A percentile compares a stretch with the other conserved stretches of the same genome.
Evolutionary conservation across 2,797 vertebrate genomes (phyloP).

Genomic region (Ctenosaura bakeri): DNA sequence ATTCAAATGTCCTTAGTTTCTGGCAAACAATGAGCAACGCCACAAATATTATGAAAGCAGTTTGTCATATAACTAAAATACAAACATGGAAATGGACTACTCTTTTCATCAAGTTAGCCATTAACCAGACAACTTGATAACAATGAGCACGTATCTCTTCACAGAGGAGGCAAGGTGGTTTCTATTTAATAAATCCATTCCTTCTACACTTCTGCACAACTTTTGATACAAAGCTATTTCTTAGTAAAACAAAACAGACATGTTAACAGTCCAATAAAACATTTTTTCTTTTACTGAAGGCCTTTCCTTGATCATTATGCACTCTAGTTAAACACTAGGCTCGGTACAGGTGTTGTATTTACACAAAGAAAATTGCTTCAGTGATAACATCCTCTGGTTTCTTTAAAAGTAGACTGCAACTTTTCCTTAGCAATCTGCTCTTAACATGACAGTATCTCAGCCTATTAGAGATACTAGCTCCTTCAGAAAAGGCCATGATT

Average conservation of each 20-base stretch:
- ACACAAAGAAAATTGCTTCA: not conserved
- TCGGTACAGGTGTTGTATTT: not conserved
- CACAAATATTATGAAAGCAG: slow-evolving; percentile 33
- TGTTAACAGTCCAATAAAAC: slow-evolving; percentile 28
- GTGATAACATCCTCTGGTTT: not conserved
- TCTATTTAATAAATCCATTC: slow-evolving; percentile 22
- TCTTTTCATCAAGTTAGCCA: slow-evolving; percentile 55
- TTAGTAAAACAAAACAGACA: not conserved
- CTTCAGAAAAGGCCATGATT: not conserved
- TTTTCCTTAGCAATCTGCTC: not conserved
- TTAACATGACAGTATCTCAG: not conserved
- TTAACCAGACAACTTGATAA: slow-evolving; percentile 43
- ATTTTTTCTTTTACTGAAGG: not conserved
- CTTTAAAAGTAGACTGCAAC: not conserved
- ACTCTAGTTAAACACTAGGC: slow-evolving; percentile 11
- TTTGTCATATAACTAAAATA: slow-evolving; percentile 28
- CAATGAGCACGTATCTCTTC: not conserved
- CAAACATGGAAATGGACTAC: not conserved
- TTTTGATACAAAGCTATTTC: slow-evolving; percentile 22
- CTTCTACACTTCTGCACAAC: not conserved
- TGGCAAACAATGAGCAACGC: slow-evolving; percentile 16
- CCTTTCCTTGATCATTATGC: slow-evolving; percentile 34
- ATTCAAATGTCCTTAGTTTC: slow-evolving; percentile 26
- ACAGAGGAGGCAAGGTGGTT: slow-evolving; percentile 22
- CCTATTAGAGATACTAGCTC: slow-evolving; percentile 16